A percentile compares a stretch with the other conserved stretches of the same genome.
Evolutionary conservation across 1,140 invertebrate genomes (phyloP).

Genomic region (Campoletis sonorensis): DNA sequence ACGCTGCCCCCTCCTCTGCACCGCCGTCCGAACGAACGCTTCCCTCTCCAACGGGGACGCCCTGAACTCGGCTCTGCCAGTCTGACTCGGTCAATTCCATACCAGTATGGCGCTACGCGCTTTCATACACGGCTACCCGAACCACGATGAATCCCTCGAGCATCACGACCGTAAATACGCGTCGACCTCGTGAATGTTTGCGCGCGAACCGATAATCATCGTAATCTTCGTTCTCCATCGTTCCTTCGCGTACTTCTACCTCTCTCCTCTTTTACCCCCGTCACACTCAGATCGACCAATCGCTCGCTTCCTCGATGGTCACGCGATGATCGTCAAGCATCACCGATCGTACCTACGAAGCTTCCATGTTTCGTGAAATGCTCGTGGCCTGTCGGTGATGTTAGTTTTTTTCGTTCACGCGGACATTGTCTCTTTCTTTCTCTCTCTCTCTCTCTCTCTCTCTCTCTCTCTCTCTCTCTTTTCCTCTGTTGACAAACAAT

Average conservation of each 20-base stretch:
- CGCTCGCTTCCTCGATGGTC: neutral
- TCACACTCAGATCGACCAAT: neutral
- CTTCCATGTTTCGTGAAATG: neutral
- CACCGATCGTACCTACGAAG: neutral
- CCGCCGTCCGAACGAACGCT: slow-evolving; percentile 5
- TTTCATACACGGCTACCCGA: slow-evolving; percentile 61
- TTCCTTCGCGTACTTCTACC: neutral
- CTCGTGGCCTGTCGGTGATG: neutral
- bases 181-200: slow-evolving; percentile 42
- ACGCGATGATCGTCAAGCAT: neutral
- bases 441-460: no score
- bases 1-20: neutral
- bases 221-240: slow-evolving; percentile 2
- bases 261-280: neutral
- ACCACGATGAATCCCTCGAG: slow-evolving; percentile 43
- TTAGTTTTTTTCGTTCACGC: neutral
- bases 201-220: slow-evolving; percentile 32
- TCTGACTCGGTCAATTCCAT: slow-evolving; percentile 72
- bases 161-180: slow-evolving; percentile 37
- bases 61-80: slow-evolving; percentile 64
- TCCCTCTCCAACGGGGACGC: slow-evolving; percentile 53
- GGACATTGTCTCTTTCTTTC: neutral
- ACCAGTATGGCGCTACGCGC: slow-evolving; percentile 75
- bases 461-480: no score
- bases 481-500: no score